A percentile compares a stretch with the other conserved stretches of the same genome.
These are phyloP conservation scores for Tragelaphus scriptus DNA, from an alignment of 2,113 vertebrate genomes.

Conservation along the genomic window DNA sequence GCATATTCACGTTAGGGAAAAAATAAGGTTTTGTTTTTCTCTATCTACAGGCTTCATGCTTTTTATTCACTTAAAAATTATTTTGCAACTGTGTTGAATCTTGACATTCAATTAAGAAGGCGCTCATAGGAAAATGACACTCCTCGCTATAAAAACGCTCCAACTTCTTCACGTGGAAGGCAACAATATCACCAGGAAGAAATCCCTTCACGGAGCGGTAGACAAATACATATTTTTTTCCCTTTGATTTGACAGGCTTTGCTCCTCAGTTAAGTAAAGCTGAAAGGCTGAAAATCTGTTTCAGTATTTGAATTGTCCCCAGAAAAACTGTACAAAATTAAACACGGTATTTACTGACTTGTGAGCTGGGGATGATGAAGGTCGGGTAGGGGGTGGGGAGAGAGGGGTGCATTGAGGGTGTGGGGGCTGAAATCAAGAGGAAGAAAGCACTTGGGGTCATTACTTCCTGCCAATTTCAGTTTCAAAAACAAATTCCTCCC, in stretches of 20 bases:
- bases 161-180: constrained; percentile 14
- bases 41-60: background rate
- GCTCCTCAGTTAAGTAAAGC: constrained; percentile 30
- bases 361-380: background rate
- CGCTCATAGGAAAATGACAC: background rate
- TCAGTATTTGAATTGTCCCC: constrained; percentile 46
- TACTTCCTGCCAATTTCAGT: constrained; percentile 71
- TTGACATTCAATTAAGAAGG: constrained; percentile 51
- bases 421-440: background rate
- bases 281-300: constrained; percentile 20
- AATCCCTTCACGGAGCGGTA: constrained; percentile 23
- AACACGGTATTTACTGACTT: constrained; percentile 31
- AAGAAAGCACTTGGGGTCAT: constrained; percentile 32
- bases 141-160: background rate
- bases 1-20: background rate
- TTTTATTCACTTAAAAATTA: background rate
- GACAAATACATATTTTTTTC: rapidly evolving
- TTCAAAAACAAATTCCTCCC: constrained; percentile 74
- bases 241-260: background rate
- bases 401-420: background rate
- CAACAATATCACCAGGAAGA: background rate
- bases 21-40: constrained; percentile 18
- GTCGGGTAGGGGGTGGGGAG: background rate
- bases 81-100: constrained; percentile 40
- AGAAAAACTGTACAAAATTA: constrained; percentile 36